Conservation (phyloP, 2,888 invertebrate species). For the Glyphotaelius pellucidus region DNA sequence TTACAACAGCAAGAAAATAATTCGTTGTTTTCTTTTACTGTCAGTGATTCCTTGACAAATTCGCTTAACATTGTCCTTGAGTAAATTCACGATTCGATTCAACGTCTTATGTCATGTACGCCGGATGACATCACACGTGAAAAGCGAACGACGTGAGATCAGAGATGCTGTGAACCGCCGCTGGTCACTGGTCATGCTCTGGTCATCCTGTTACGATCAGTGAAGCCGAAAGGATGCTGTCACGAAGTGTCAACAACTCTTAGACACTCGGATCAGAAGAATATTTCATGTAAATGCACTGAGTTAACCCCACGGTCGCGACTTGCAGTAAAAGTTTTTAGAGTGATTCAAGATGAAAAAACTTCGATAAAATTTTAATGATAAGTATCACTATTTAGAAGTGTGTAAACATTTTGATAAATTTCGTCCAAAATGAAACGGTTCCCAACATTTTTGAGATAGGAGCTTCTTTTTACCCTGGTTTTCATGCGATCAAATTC, state of each 20-base stretch:
- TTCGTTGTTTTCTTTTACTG: background rate
- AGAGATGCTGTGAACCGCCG: background rate
- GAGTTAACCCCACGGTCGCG: background rate
- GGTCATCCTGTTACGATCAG: constrained; percentile 9
- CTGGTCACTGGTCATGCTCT: constrained; percentile 3
- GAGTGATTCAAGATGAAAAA: background rate
- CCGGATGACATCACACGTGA: constrained; percentile 32
- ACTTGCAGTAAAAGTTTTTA: background rate
- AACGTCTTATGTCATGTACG: background rate
- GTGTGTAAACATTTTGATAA: background rate
- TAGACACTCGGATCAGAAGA: background rate
- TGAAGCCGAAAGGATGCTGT: background rate
- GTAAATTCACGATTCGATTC: background rate
- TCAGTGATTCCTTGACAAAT: background rate
- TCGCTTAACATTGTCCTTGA: background rate
- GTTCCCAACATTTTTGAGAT: too few species aligned
- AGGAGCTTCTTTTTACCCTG: too few species aligned
- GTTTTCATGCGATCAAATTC: too few species aligned
- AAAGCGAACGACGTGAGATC: background rate
- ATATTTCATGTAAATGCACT: background rate
- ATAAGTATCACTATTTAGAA: background rate
- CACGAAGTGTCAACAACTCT: background rate
- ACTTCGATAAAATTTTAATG: background rate
- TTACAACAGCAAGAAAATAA: background rate
- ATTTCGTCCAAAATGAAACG: too few species aligned